phyloP scores from a whole-genome alignment of 2,113 vertebrate genomes.

The Mirza zaza region DNA sequence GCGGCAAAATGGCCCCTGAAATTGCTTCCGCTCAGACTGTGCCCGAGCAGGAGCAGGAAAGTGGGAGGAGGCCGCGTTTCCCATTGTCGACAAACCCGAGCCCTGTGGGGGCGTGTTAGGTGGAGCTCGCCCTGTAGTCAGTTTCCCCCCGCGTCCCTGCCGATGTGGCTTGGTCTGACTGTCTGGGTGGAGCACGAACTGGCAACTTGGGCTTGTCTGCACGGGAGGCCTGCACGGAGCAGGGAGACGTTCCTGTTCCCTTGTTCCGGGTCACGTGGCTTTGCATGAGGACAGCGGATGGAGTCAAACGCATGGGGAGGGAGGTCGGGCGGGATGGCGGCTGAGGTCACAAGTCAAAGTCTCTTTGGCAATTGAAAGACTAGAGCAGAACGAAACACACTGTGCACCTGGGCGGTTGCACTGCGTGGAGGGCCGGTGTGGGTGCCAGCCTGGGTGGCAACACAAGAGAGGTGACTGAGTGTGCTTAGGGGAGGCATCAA shows the following conservation, averaged over 20 bases:
- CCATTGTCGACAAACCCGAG: fast-evolving
- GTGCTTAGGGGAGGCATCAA: neutral
- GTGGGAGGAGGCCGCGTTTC: fast-evolving
- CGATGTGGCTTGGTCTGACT: fast-evolving
- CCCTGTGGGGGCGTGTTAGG: fast-evolving
- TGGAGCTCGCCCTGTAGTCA: too few species aligned
- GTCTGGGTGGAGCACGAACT: neutral
- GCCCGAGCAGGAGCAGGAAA: too few species aligned
- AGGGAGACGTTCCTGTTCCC: neutral
- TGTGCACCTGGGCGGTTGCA: fast-evolving
- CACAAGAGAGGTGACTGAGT: fast-evolving
- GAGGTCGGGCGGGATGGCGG: neutral
- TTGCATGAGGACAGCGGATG: neutral
- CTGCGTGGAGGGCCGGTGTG: too few species aligned
- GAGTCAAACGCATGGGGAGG: neutral
- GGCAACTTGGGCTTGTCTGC: neutral
- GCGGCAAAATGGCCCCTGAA: fast-evolving
- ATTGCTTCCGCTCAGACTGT: fast-evolving
- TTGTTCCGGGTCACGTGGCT: neutral
- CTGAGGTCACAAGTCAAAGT: neutral
- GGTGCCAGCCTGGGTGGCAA: fast-evolving
- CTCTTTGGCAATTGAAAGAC: neutral
- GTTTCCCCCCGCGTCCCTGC: neutral
- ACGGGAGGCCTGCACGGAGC: neutral
- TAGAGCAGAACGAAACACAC: neutral